Evolutionary conservation across 1,140 invertebrate genomes (phyloP).

Genomic region (Laupala kohalensis): DNA sequence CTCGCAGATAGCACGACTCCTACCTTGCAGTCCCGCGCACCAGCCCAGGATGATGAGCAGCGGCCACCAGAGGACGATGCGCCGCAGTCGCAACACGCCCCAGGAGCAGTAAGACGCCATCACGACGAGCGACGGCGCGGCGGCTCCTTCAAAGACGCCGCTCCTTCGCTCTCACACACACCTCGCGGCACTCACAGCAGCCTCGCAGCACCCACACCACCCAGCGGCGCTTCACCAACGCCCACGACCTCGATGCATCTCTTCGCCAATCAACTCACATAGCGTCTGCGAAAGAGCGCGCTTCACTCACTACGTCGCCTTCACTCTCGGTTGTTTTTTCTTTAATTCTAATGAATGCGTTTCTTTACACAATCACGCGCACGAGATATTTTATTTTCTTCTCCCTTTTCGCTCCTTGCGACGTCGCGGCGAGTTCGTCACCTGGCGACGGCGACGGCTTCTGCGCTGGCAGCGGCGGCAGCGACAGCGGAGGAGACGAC

Average conservation of each 20-base stretch:
- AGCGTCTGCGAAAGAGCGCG: too few species aligned
- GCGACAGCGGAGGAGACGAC: too few species aligned
- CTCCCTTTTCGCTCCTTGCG: background rate
- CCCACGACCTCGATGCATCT: too few species aligned
- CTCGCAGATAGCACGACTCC: background rate
- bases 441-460: background rate
- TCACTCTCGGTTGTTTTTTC: too few species aligned
- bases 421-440: background rate
- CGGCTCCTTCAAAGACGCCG: background rate
- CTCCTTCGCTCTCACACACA: background rate
- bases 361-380: too few species aligned
- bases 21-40: slow-evolving; percentile 6
- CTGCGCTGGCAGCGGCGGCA: too few species aligned
- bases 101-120: background rate
- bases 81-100: background rate
- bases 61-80: background rate
- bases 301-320: too few species aligned
- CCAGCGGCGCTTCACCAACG: background rate
- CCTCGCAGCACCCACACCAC: background rate
- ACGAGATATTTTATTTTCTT: too few species aligned
- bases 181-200: background rate
- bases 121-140: too few species aligned
- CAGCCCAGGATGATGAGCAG: slow-evolving; percentile 1
- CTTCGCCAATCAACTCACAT: too few species aligned
- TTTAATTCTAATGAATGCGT: too few species aligned